These are phyloP conservation scores for Ochropleura plecta DNA, from an alignment of 2,888 invertebrate species.

Conservation along the genomic window DNA sequence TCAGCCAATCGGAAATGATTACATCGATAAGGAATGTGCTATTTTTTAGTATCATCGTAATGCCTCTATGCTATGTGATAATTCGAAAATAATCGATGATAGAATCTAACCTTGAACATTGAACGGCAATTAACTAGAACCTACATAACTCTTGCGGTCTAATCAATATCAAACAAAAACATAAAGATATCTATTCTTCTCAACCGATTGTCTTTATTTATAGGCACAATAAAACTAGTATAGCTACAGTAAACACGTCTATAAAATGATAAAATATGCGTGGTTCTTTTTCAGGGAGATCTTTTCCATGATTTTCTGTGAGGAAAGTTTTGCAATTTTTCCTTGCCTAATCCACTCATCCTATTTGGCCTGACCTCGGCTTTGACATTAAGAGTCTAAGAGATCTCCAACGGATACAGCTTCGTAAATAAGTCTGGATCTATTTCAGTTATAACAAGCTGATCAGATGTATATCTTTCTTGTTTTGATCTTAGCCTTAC, in stretches of 20 bases:
- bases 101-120: conserved; percentile 37
- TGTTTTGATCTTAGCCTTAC: conserved; percentile 30
- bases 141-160: conserved; percentile 6
- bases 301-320: conserved; percentile 16
- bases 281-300: conserved; percentile 18
- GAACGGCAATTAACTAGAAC: conserved; percentile 10
- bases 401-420: conserved; percentile 26
- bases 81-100: conserved; percentile 44
- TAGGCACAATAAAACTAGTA: conserved; percentile 48
- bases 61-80: conserved; percentile 25
- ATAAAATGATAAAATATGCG: conserved; percentile 47
- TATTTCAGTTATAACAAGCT: conserved; percentile 51
- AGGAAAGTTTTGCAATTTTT: conserved; percentile 36
- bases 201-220: conserved; percentile 35
- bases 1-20: conserved; percentile 28
- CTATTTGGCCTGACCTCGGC: conserved; percentile 36
- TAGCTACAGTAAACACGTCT: conserved; percentile 52
- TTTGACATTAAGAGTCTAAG: conserved; percentile 38
- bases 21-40: conserved; percentile 22
- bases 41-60: conserved; percentile 44
- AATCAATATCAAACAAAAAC: conserved; percentile 34
- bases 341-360: conserved; percentile 17
- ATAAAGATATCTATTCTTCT: conserved; percentile 38
- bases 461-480: conserved; percentile 30
- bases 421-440: conserved; percentile 49